phyloP scores from a whole-genome alignment of 2,113 vertebrate genomes.

The Hoplias malabaricus region DNA sequence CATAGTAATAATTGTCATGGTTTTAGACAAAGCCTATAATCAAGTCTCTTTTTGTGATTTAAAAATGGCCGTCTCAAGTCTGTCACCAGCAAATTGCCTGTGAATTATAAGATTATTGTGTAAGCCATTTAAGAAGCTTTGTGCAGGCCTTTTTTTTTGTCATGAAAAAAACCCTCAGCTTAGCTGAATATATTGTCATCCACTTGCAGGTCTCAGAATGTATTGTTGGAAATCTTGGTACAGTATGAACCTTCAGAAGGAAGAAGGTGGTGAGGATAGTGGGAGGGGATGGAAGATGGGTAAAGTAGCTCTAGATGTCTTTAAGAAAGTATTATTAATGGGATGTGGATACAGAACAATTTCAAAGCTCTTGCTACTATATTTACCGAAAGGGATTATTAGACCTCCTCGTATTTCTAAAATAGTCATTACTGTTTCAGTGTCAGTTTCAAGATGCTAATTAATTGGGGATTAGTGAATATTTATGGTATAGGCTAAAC shows the following conservation, averaged over 20 bases:
- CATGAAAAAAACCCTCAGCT: constrained; percentile 1
- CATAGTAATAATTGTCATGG: constrained; percentile 56
- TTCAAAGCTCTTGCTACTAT: constrained; percentile 7
- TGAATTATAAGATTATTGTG: constrained; percentile 67
- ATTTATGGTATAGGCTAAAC: neutral
- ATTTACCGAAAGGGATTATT: neutral
- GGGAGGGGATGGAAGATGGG: neutral
- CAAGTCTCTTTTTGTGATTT: constrained; percentile 57
- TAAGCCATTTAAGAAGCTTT: constrained; percentile 58
- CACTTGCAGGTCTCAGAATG: constrained; percentile 21
- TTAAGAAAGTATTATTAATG: constrained; percentile 4
- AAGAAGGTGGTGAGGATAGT: neutral
- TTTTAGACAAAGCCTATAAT: constrained; percentile 66
- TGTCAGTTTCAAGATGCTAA: neutral
- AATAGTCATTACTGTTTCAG: neutral
- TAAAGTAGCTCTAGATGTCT: neutral
- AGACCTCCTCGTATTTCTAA: neutral
- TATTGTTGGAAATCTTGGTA: constrained; percentile 10
- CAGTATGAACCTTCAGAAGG: neutral
- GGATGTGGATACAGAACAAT: neutral
- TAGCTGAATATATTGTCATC: constrained; percentile 27
- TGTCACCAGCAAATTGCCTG: constrained; percentile 50
- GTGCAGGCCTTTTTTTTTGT: constrained; percentile 41
- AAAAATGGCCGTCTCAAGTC: constrained; percentile 45
- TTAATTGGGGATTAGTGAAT: neutral